phyloP scores from a whole-genome alignment of 1,140 invertebrate species.

The Acromyrmex echinatior region DNA sequence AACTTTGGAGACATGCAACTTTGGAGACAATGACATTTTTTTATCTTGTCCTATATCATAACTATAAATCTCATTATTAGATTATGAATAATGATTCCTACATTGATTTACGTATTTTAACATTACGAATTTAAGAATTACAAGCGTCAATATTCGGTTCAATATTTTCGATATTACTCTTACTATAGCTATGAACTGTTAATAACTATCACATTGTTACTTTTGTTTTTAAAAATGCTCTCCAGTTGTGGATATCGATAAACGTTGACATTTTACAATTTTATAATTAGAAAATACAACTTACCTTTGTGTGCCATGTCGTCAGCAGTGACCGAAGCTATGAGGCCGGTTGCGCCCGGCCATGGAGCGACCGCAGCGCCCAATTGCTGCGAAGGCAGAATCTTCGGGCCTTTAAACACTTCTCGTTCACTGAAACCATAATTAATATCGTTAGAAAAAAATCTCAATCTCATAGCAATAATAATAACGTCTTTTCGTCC shows the following conservation, averaged over 20 bases:
- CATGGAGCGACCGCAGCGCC: constrained; percentile 89
- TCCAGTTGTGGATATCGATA: background rate
- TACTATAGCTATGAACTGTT: background rate
- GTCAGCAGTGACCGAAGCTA: constrained; percentile 88
- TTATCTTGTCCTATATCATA: background rate
- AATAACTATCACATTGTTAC: background rate
- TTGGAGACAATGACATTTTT: background rate
- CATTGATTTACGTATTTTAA: background rate
- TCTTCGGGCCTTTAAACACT: constrained; percentile 86
- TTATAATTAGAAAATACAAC: constrained; percentile 49
- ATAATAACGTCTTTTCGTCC: background rate
- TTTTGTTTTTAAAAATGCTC: background rate
- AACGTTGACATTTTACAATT: background rate
- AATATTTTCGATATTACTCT: background rate
- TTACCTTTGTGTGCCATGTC: constrained; percentile 89
- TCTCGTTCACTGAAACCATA: constrained; percentile 80
- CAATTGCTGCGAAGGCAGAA: constrained; percentile 88
- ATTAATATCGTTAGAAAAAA: constrained; percentile 40
- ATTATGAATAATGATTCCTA: background rate
- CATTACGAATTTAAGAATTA: background rate
- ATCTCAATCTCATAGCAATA: background rate
- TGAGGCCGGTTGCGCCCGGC: constrained; percentile 88
- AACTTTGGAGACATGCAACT: no score
- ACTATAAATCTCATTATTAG: background rate
- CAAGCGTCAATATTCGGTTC: background rate